phyloP scores from a whole-genome alignment of 1,140 invertebrate genomes.

The Vollenhovia emeryi region DNA sequence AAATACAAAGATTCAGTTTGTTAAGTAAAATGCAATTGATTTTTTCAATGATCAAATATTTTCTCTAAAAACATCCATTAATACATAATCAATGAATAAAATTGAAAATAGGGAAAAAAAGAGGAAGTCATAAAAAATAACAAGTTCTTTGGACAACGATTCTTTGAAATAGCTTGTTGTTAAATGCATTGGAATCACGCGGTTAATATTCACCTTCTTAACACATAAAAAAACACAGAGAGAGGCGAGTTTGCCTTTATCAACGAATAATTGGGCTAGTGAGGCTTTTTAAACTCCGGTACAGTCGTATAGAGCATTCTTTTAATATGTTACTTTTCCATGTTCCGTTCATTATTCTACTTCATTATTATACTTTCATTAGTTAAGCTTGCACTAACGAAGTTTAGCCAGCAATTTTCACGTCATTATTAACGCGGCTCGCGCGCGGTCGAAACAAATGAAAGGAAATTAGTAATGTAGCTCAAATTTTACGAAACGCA shows the following conservation, averaged over 20 bases:
- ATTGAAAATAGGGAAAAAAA: background rate
- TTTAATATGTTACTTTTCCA: background rate
- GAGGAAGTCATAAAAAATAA: background rate
- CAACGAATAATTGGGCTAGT: background rate
- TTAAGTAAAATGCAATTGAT: no score
- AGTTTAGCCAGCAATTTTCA: background rate
- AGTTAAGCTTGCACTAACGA: background rate
- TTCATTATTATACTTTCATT: background rate
- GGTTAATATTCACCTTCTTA: background rate
- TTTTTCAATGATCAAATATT: background rate
- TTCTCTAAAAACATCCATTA: background rate
- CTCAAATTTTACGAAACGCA: background rate
- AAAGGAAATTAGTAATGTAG: background rate
- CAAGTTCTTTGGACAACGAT: background rate
- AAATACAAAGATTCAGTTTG: no score
- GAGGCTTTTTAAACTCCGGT: background rate
- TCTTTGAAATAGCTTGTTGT: background rate
- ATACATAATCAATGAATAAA: background rate
- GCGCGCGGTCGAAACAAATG: background rate
- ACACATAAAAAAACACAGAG: background rate
- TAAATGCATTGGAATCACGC: background rate
- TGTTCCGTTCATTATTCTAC: background rate
- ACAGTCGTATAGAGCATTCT: background rate
- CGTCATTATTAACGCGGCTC: background rate
- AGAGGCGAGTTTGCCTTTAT: background rate